Base-by-base conservation (phyloP, 2,113 vertebrate species). In the Tricholaema leucomelas region DNA sequence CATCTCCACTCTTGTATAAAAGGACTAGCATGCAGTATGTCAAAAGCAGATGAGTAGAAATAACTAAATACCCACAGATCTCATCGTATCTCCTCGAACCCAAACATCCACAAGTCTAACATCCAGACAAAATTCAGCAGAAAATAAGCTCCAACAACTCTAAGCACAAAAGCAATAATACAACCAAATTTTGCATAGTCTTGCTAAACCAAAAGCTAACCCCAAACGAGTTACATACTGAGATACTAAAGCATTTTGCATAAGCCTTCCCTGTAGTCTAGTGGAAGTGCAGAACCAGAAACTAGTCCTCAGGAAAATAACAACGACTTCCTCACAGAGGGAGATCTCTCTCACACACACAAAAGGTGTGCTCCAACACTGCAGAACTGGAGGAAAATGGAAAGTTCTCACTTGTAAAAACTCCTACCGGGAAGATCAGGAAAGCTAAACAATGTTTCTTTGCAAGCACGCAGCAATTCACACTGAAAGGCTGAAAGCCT, bases 221-320 rank as follows among this genome's bases (percentile, higher is more conserved):
- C 1, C 19, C 46, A 81, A 67, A 25, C 12, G 0, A 63, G 5
- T 1, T 50, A 9, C 7, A 12, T 4, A 50, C 10, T 35, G 56
- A 70, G 17, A 74, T 31, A 7, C 5, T 36, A 59, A n/a, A 1
- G 0, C 4, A 35, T 58, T 58, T 50, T 63, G 40, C 36, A 36
- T 6, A 44, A 64, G 18, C 30, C 13, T 75, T 60, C 14, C 4
- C 35, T 44, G n/a, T 6, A 60, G 48, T 21, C 25, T 23, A 50
- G 4, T 8, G 4, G 8, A 72, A 76, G 40, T 3, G 4, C 33
- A 67, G 54, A 84, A 71, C 5, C 50, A 74, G 35, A n/a, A 58
- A 65, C 6, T 4, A 71, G 8, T 5, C 11, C 9, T 66, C 13
- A 44, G 42, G 28, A 56, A 88, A 88, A 6, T 7, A 55, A 48